A percentile compares a stretch with the other conserved stretches of the same genome.
These are phyloP conservation scores for Podargus strigoides DNA, from an alignment of 2,797 vertebrate species.

Conservation along the genomic window DNA sequence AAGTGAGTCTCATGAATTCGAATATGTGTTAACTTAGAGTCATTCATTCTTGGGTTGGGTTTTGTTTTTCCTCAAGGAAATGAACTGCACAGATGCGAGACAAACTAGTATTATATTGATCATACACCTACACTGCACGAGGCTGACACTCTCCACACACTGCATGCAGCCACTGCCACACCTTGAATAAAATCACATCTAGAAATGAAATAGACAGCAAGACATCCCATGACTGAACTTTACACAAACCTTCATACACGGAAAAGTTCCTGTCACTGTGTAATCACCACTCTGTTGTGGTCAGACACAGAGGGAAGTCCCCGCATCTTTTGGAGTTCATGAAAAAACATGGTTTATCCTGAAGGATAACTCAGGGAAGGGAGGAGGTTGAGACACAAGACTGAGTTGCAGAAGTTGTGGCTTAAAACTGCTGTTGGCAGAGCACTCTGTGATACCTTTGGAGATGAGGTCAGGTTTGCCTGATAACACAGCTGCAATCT, in stretches of 20 bases:
- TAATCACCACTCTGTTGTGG: neutral
- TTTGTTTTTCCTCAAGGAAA: constrained; percentile 21
- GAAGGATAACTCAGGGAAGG: neutral
- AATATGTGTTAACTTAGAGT: neutral
- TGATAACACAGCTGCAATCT: neutral
- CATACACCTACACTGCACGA: neutral
- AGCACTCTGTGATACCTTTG: neutral
- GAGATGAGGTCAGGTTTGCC: neutral
- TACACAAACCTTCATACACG: neutral
- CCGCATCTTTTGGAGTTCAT: neutral
- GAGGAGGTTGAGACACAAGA: neutral
- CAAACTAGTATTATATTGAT: neutral
- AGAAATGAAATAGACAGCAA: neutral
- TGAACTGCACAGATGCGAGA: neutral
- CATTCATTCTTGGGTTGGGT: neutral
- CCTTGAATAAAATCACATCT: constrained; percentile 18
- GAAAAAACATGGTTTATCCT: neutral
- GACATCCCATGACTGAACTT: neutral
- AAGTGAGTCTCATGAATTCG: neutral
- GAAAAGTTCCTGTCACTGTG: neutral
- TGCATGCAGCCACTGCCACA: neutral
- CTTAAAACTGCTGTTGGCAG: neutral
- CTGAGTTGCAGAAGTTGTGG: neutral
- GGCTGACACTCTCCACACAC: neutral
- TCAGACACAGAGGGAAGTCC: neutral